A percentile compares a stretch with the other conserved stretches of the same genome.
Evolutionary conservation across 2,888 invertebrate genomes (phyloP).

Genomic region (Synergus gifuensis): DNA sequence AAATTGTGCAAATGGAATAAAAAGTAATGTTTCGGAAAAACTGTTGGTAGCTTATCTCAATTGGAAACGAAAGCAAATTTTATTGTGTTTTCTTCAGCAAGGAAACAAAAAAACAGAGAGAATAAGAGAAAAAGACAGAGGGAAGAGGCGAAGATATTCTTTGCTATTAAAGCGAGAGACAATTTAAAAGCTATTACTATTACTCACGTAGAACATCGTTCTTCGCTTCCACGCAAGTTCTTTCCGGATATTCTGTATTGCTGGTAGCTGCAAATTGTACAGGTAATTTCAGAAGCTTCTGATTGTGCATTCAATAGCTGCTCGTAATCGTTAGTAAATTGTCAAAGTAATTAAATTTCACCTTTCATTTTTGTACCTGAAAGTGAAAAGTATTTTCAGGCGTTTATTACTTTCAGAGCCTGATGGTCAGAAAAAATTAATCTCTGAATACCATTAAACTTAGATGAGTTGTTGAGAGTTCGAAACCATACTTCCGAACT

Average conservation of each 20-base stretch:
- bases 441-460: no score
- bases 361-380: background rate
- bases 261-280: slow-evolving; percentile 3
- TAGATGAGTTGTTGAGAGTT: no score
- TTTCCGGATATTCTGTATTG: slow-evolving; percentile 20
- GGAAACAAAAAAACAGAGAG: slow-evolving; percentile 35
- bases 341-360: background rate
- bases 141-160: slow-evolving; percentile 69
- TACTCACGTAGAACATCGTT: slow-evolving; percentile 61
- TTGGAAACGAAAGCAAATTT: background rate
- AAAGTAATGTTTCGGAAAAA: background rate
- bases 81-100: background rate
- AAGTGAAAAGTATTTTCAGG: background rate
- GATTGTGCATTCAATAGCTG: slow-evolving; percentile 26
- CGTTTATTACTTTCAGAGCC: background rate
- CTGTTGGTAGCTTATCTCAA: background rate
- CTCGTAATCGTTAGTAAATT: slow-evolving; percentile 1
- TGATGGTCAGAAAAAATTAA: no score
- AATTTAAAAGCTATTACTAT: slow-evolving; percentile 77
- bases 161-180: slow-evolving; percentile 74
- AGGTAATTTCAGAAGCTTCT: background rate
- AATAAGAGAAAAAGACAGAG: slow-evolving; percentile 45
- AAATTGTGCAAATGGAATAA: no score
- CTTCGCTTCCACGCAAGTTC: slow-evolving; percentile 46
- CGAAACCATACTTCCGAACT: no score